These are phyloP conservation scores for Eulemur mongoz DNA, from an alignment of 2,797 vertebrate genomes.

Conservation along the genomic window DNA sequence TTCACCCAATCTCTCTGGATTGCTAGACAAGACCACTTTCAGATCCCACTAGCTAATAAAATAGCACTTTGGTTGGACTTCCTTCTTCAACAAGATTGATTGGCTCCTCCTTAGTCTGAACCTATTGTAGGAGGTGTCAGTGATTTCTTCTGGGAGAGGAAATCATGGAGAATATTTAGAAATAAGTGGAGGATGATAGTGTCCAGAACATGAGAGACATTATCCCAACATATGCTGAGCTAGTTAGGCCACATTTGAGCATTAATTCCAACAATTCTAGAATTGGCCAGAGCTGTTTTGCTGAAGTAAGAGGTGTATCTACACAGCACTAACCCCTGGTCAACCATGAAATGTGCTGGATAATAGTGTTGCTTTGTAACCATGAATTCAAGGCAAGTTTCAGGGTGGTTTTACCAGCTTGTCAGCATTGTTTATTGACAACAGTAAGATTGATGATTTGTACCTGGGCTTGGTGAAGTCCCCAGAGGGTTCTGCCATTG, in stretches of 20 bases:
- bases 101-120: background rate
- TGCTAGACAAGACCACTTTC: background rate
- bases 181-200: background rate
- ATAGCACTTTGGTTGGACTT: background rate
- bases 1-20: background rate
- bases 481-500: background rate
- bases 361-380: background rate
- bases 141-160: background rate
- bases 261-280: background rate
- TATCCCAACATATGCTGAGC: background rate
- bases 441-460: background rate
- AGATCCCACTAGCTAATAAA: background rate
- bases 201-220: background rate
- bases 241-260: background rate
- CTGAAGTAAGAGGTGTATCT: background rate
- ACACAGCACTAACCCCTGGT: too few relatives aligned
- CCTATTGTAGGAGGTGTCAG: background rate
- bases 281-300: background rate
- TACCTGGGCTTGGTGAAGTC: background rate
- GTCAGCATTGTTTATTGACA: background rate
- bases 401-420: background rate
- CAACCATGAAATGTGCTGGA: background rate
- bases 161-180: background rate
- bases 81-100: background rate
- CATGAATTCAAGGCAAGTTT: background rate